Percentiles rank a stretch among this genome's conserved stretches.
Evolutionary conservation across 2,888 invertebrate genomes (phyloP).

Genomic region (Aphodius granarius): DNA sequence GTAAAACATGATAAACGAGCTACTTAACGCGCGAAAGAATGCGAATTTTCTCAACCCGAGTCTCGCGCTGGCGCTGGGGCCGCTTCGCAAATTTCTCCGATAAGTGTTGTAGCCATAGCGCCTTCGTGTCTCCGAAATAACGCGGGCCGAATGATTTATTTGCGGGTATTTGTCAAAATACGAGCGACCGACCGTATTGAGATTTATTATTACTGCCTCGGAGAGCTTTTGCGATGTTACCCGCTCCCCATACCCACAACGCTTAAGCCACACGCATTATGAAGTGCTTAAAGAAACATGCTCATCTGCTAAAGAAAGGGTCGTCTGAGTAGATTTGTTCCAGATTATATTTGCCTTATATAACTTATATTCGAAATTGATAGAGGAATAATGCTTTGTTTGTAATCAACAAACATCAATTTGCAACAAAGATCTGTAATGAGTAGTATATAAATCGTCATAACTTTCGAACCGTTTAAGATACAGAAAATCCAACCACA

Average conservation of each 20-base stretch:
- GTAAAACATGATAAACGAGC: not conserved
- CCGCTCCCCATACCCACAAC: not conserved
- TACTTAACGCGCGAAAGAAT: not conserved
- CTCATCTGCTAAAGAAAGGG: not conserved
- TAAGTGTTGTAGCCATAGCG: not conserved
- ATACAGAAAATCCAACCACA: no score
- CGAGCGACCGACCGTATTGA: not conserved
- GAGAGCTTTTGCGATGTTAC: not conserved
- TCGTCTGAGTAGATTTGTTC: no score
- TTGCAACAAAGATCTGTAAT: no score
- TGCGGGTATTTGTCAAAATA: not conserved
- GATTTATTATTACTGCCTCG: not conserved
- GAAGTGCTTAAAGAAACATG: not conserved
- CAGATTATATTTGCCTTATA: no score
- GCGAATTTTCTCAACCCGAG: not conserved
- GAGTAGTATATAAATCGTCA: no score
- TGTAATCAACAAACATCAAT: no score
- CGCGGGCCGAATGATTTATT: not conserved
- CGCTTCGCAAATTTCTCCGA: not conserved
- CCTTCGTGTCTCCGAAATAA: not conserved
- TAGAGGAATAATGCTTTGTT: no score
- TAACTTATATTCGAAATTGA: no score
- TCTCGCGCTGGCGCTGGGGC: not conserved
- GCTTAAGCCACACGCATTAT: not conserved
- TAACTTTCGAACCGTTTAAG: no score